phyloP scores from a whole-genome alignment of 2,113 vertebrate species.

The human (Homo sapiens) region GRCh38 chr13:67755001-67755500 shows the following conservation, averaged over 20 bases:
- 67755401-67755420: background rate
- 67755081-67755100: too few species aligned
- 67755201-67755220: too few species aligned
- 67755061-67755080: too few species aligned
- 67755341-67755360: background rate
- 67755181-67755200: too few species aligned
- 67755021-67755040: too few species aligned
- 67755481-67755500: background rate
- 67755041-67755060: too few species aligned
- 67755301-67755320: background rate
- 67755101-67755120: too few species aligned
- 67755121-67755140: too few species aligned
- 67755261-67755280: accelerated
- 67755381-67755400: background rate
- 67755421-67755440: background rate
- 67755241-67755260: background rate
- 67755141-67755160: too few species aligned
- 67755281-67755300: background rate
- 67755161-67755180: too few species aligned
- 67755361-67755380: background rate
- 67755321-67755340: background rate
- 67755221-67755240: background rate
- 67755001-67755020: too few species aligned
- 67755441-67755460: background rate
- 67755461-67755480: background rate